These are phyloP conservation scores for Cerastoderma edule DNA, from an alignment of 2,888 invertebrate species.

Conservation along the genomic window DNA sequence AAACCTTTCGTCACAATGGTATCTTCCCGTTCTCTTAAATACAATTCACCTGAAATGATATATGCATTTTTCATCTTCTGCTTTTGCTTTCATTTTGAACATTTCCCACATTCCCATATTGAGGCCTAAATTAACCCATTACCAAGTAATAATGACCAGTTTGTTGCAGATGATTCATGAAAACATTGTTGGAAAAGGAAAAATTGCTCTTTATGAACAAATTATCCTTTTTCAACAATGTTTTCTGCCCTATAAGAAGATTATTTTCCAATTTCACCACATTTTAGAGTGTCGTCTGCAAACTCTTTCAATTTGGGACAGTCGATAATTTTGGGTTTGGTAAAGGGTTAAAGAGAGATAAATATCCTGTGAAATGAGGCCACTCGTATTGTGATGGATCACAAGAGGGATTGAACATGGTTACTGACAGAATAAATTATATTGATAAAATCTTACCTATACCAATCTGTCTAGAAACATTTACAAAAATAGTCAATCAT, in stretches of 20 bases:
- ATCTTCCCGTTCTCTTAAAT: too few relatives aligned
- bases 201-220: neutral
- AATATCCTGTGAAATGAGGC: slow-evolving; percentile 17
- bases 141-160: too few relatives aligned
- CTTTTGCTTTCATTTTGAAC: too few relatives aligned
- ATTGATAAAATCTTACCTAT: slow-evolving; percentile 23
- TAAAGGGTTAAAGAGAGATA: neutral
- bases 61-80: too few relatives aligned
- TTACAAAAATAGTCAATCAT: slow-evolving; percentile 21
- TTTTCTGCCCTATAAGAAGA: neutral
- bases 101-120: too few relatives aligned
- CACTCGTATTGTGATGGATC: slow-evolving; percentile 10
- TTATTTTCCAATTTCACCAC: neutral
- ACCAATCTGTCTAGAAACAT: slow-evolving; percentile 18
- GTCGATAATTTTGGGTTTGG: neutral
- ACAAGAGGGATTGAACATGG: neutral
- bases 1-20: too few relatives aligned
- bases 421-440: slow-evolving; percentile 14
- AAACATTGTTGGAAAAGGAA: neutral
- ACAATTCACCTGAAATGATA: too few relatives aligned
- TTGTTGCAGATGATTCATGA: too few relatives aligned
- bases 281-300: neutral
- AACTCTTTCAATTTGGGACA: neutral
- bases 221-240: neutral
- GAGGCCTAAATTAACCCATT: too few relatives aligned